Base-by-base conservation (phyloP, 2,797 vertebrate genomes). In the Varecia variegata region DNA sequence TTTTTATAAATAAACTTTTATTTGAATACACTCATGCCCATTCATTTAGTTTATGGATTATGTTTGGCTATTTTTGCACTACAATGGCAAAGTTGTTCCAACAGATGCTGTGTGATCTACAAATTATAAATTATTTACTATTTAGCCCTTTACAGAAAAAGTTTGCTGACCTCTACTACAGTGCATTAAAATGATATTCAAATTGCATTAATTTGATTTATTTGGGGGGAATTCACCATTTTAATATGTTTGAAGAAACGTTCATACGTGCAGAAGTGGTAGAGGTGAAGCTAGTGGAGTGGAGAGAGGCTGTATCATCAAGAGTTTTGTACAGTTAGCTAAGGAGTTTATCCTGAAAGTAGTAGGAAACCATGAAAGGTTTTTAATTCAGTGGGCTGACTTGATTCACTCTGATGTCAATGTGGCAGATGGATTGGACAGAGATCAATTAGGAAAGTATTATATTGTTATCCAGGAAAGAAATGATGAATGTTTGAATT, bases 1-100 rank as follows among this genome's bases (percentile, higher is more conserved):
- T 45, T 82, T 91, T 89, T 85, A 9, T 80, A 88, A 90, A 91
- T 90, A 83, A 85, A 58, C 4, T 58, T 89, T 86, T 87, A 67
- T 81, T 87, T 84, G 30, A 50, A 58, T 21, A 76, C 9, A 89
- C 20, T 58, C 43, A 85, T 79, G 17, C 67, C 17, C 21, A 45
- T 58, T 93, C 27, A 86, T 90, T 79, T 83, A 81, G 21, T 81
- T 93, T 81, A 68, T 91, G 35, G 12, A 65, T 90, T 88, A 32
- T 70, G 79, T 95, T 50, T 76, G 25, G 11, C 38, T 68, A 1
- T 73, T 83, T 93, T 93, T 71, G 82, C 10, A 83, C 9, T 79
- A 58, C 18, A 77, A 25, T 94, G 25, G n/a, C 52, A 62, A 74
- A 89, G n/a, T 84, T 74, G 11, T 92, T 93, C 12, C 15, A 93